Percentiles rank a stretch among this genome's conserved stretches.
phyloP scores from a whole-genome alignment of 2,113 vertebrate genomes.

The Chloropsis hardwickii region DNA sequence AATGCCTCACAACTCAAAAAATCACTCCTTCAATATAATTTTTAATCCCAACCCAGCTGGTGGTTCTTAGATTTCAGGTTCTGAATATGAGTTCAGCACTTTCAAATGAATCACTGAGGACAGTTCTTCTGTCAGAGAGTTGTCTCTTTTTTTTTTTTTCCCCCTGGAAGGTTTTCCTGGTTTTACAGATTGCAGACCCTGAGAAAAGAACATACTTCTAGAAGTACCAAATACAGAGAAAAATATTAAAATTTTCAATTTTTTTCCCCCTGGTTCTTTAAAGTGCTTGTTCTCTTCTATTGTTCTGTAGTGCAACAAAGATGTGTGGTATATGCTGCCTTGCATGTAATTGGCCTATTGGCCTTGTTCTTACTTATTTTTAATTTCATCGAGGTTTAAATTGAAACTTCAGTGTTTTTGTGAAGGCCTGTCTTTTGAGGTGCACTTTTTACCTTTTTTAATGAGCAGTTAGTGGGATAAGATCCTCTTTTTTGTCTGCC shows the following conservation, averaged over 20 bases:
- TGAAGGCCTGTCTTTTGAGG: background rate
- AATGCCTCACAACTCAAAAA: constrained; percentile 52
- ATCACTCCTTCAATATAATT: constrained; percentile 44
- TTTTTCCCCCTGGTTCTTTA: background rate
- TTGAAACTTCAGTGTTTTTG: background rate
- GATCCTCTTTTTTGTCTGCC: background rate
- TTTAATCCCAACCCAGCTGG: constrained; percentile 64
- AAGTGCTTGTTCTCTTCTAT: background rate
- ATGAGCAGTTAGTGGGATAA: background rate
- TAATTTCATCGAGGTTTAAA: constrained; percentile 55
- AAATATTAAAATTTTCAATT: constrained; percentile 13
- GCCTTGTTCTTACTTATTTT: background rate
- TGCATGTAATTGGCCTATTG: background rate
- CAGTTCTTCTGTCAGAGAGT: constrained; percentile 60
- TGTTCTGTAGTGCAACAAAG: background rate
- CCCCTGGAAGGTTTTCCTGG: constrained; percentile 10
- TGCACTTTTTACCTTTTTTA: background rate
- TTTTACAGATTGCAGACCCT: constrained; percentile 29
- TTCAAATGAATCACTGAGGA: constrained; percentile 67
- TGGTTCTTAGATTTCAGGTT: constrained; percentile 62
- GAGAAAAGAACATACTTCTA: constrained; percentile 45
- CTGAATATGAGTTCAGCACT: constrained; percentile 60
- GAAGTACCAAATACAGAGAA: constrained; percentile 45
- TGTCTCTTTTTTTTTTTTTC: background rate
- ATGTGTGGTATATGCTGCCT: background rate